These are phyloP conservation scores for Pipistrellus pipistrellus DNA, from an alignment of 2,797 vertebrate species.

Conservation along the genomic window DNA sequence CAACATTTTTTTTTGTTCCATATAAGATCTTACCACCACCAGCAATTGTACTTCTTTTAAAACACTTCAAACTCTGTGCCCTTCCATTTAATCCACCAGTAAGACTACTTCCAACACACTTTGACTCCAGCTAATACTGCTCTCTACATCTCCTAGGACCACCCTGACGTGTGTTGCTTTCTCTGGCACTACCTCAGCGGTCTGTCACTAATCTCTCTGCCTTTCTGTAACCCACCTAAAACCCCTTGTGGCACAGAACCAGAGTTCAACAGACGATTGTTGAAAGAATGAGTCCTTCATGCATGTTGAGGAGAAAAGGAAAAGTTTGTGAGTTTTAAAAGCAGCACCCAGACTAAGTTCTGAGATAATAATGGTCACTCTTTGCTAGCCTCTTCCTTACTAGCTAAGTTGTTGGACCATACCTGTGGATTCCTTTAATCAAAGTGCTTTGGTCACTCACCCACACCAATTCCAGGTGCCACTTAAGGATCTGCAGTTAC, in stretches of 20 bases:
- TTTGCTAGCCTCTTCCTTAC: background rate
- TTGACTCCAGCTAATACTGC: background rate
- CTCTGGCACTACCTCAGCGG: background rate
- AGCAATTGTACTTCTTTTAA: background rate
- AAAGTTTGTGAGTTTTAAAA: background rate
- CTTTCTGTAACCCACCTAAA: background rate
- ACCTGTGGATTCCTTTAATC: background rate
- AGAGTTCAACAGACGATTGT: background rate
- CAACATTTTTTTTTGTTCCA: background rate
- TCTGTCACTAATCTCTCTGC: background rate
- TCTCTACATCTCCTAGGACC: no score
- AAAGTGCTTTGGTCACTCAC: background rate
- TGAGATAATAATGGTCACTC: background rate
- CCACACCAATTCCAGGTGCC: background rate
- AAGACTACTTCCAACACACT: background rate
- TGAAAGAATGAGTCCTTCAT: background rate
- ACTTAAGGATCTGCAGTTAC: background rate
- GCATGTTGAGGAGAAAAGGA: background rate
- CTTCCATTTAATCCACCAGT: background rate
- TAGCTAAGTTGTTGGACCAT: background rate
- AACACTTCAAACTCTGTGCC: background rate
- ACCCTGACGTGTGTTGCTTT: background rate
- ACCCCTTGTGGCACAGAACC: background rate
- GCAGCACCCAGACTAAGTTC: background rate
- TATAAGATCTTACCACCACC: background rate